Conservation (phyloP, 2,113 vertebrate species). For the Petrocephalus zakoni region DNA sequence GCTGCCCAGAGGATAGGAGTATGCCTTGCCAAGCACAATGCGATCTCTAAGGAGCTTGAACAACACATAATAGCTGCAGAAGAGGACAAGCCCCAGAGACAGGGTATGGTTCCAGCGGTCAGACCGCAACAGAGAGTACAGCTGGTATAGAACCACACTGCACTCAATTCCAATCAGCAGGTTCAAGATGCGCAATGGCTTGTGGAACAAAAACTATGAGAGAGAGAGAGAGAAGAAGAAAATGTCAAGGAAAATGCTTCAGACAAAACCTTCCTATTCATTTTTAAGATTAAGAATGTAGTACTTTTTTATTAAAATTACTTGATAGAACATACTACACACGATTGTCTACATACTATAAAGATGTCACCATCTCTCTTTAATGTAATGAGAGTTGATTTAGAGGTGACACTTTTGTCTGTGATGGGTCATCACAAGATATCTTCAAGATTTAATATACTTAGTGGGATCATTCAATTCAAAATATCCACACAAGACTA, state of each 20-base stretch:
- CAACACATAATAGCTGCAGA: constrained; percentile 97
- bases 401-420: neutral
- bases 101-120: constrained; percentile 98
- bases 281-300: neutral
- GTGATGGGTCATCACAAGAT: neutral
- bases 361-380: neutral
- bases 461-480: neutral
- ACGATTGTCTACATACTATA: neutral
- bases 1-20: constrained; percentile 80
- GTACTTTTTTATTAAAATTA: neutral
- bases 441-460: neutral
- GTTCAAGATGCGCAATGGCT: constrained; percentile 95
- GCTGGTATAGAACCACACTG: constrained; percentile 90
- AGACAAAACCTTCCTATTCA: neutral
- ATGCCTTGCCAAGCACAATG: constrained; percentile 92
- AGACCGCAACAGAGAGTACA: constrained; percentile 90
- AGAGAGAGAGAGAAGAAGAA: neutral
- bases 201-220: constrained; percentile 89
- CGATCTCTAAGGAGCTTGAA: constrained; percentile 96
- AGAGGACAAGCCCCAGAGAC: constrained; percentile 93
- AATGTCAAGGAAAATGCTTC: neutral
- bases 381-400: neutral
- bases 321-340: neutral
- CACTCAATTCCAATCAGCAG: constrained; percentile 92
- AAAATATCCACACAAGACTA: neutral